Base-by-base conservation (phyloP, 35 echinoderm and acorn worm species). In the Chiridota heheva region DNA sequence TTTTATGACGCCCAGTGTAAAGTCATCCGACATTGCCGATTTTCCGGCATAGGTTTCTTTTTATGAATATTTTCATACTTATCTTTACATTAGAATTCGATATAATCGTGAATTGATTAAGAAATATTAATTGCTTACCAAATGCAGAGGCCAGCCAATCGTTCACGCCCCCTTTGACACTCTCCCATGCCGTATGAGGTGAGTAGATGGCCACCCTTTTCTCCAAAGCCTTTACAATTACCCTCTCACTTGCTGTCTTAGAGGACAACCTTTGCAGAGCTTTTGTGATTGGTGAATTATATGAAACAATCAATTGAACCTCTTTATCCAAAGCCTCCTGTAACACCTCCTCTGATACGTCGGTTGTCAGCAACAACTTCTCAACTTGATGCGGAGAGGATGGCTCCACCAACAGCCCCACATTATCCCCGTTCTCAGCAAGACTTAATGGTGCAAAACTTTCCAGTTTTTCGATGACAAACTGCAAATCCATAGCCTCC, bases 361-460 rank as follows among this genome's bases (percentile, higher is more conserved):
- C 92, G 84, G 90, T 96, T 7, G 92, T 90, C 43, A 96, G 72
- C 63, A 90, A 87, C 46, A 96, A 13, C 26, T 30, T 87, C 3
- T 36, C 40, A 5, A 96, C 87, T 5, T 47, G 2, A 46, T 87
- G 77, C 0, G 87, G 82, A 28, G 92, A 72, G 17, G 82, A 82
- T 27, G 92, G 92, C 67, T 96, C 92, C 6, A 96, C 87, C 34
- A 96, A 78, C 60, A 96, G 48, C 31, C 92, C 92, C 0, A 96
- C 92, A 43, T 96, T 96, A 72, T 96, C 92, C 92, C 92, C 90
- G 49, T 76, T 72, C 44, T 76, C 87, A 22, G 92, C 92, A 39
- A 96, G 55, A 59, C 62, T 71, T 12, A 58, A 62, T 47, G 92
- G 88, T 25, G 92, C 92, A 86, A 96, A 87, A 10, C 67, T 66